Base-by-base conservation (phyloP, 2,888 invertebrate species). In the Ormyrus rosae region DNA sequence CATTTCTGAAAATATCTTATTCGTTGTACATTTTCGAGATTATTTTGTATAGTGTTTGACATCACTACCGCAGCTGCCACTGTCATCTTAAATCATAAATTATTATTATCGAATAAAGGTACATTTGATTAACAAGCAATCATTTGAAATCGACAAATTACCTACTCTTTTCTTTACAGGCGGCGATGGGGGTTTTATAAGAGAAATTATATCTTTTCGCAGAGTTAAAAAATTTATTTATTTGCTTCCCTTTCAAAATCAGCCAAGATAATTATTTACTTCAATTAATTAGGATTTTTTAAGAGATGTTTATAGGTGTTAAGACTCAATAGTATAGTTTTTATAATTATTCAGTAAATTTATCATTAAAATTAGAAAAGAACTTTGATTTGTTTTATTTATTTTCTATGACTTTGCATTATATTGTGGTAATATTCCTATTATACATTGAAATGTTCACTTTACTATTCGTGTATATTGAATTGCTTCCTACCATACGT, bases 291-390 rank as follows among this genome's bases (percentile, higher is more conserved):
- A 6, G 75, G 71, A 75, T 76, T 76, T 71, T 72, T 81, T 51
- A 75, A 80, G 55, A 80, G 51, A 74, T 69, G 60, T 74, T 79
- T 74, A 74, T 79, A 80, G 67, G 65, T 75, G 71, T 76, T 80
- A 67, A 72, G 75, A 80, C 51, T 71, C 80, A 75, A 71, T 67
- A 69, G 75, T 71, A 80, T 68, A 68, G 71, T 77, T 77, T 81
- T 81, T 77, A 81, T 77, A 81, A 58, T 73, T 81, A 60, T 73
- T 67, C 77, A 77, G 77, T 77, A 72, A 81, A 81, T 81, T 81
- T 81, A 73, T 75, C 63, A 73, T 72, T 77, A 76, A 80, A 80
- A 68, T 81, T 56, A 65, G 74, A 78, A 53, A 73, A 63, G 58
- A 13, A 56, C 48, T 74, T 58, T 60, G 34, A 34, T 68, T 50